These are phyloP conservation scores for Hermaeophaga mercurialis DNA, from an alignment of 2,888 invertebrate genomes.

Conservation along the genomic window DNA sequence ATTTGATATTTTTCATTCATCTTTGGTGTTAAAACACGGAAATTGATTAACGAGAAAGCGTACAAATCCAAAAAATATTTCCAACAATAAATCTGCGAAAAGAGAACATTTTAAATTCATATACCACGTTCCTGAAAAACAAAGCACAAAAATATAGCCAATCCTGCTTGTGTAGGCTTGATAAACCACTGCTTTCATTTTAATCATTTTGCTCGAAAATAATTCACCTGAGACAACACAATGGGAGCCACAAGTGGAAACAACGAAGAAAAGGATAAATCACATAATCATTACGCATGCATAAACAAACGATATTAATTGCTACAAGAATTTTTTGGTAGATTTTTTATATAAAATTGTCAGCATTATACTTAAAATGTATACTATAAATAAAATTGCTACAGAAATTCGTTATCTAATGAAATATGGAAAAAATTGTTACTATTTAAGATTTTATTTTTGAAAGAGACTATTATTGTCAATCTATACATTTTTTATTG, in stretches of 20 bases:
- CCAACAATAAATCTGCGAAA: neutral
- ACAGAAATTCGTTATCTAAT: too few relatives aligned
- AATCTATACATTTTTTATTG: too few relatives aligned
- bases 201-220: constrained; percentile 30
- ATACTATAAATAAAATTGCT: too few relatives aligned
- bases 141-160: constrained; percentile 3
- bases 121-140: neutral
- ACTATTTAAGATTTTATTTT: too few relatives aligned
- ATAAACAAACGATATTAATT: constrained; percentile 27
- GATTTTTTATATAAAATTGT: constrained; percentile 12
- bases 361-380: constrained; percentile 18
- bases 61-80: too few relatives aligned
- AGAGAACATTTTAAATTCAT: constrained; percentile 15
- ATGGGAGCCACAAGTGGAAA: constrained; percentile 25
- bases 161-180: constrained; percentile 26
- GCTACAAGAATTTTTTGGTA: constrained; percentile 21
- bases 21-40: too few relatives aligned
- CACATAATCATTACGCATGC: constrained; percentile 27
- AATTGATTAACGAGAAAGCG: too few relatives aligned
- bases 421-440: too few relatives aligned
- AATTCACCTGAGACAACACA: constrained; percentile 32
- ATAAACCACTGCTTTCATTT: constrained; percentile 29
- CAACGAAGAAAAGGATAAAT: constrained; percentile 25
- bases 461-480: too few relatives aligned
- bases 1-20: too few relatives aligned